Evolutionary conservation across 2,888 invertebrate genomes (phyloP).

Genomic region (Coenonympha arcania): DNA sequence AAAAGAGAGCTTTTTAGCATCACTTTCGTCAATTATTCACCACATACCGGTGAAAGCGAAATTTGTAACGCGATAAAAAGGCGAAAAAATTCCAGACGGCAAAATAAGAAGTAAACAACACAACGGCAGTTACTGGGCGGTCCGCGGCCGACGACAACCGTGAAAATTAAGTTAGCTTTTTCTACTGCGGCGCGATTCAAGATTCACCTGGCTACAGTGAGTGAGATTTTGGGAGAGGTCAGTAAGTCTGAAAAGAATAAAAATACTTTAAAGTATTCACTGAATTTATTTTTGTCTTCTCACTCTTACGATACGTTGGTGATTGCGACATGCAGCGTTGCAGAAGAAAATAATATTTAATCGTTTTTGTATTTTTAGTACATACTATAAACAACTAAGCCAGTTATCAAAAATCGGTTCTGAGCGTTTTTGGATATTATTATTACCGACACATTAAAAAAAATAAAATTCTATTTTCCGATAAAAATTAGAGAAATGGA

Average conservation of each 20-base stretch:
- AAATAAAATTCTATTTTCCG: too few species aligned
- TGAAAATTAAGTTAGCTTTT: slow-evolving; percentile 68
- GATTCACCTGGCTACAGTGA: not conserved
- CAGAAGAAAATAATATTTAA: too few species aligned
- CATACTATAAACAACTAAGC: too few species aligned
- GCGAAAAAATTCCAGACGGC: slow-evolving; percentile 16
- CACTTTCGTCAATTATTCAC: slow-evolving; percentile 29
- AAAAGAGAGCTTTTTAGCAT: slow-evolving; percentile 14
- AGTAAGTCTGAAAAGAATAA: not conserved
- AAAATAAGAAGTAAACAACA: slow-evolving; percentile 22
- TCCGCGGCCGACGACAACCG: slow-evolving; percentile 38
- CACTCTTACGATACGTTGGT: too few species aligned
- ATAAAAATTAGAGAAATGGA: too few species aligned
- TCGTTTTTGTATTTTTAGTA: too few species aligned
- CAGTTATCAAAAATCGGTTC: too few species aligned
- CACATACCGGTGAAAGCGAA: slow-evolving; percentile 62
- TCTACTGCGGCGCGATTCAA: slow-evolving; percentile 38
- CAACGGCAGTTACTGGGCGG: slow-evolving; percentile 23
- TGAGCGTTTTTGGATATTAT: too few species aligned
- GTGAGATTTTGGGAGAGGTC: not conserved
- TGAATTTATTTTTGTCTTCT: too few species aligned
- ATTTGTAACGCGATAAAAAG: slow-evolving; percentile 39
- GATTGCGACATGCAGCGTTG: too few species aligned
- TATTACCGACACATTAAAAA: too few species aligned
- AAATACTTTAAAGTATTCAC: too few species aligned